Evolutionary conservation across 2,113 vertebrate genomes (phyloP).

Genomic region (Procavia capensis): DNA sequence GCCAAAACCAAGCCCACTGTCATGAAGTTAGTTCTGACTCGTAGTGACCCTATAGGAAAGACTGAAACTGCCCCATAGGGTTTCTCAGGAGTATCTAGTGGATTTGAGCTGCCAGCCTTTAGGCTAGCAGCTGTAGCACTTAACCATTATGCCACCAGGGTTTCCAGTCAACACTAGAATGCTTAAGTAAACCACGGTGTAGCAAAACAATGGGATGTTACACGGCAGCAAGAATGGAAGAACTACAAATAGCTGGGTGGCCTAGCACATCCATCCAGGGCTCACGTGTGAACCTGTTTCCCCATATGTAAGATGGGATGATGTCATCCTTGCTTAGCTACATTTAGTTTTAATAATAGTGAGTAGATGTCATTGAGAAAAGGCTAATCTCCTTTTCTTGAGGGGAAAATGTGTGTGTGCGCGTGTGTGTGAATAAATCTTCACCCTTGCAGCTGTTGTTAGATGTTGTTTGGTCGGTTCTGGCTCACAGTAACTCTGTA

Average conservation of each 20-base stretch:
- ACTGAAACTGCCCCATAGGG: too few relatives aligned
- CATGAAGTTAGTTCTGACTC: too few relatives aligned
- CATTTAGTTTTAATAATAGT: neutral
- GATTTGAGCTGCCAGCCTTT: too few relatives aligned
- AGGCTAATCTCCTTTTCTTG: neutral
- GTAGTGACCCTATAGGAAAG: too few relatives aligned
- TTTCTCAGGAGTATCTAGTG: too few relatives aligned
- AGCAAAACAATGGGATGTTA: neutral
- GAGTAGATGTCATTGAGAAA: neutral
- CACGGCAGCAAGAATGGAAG: too few relatives aligned
- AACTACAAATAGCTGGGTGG: neutral
- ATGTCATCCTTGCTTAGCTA: neutral
- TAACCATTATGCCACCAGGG: too few relatives aligned
- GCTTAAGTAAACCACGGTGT: neutral
- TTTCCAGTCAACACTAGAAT: neutral
- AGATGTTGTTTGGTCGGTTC: too few relatives aligned
- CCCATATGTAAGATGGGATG: neutral
- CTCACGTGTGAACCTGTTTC: neutral
- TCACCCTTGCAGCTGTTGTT: too few relatives aligned
- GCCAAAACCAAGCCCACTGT: too few relatives aligned
- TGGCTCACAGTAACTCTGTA: too few relatives aligned
- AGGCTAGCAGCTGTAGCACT: too few relatives aligned
- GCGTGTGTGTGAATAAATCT: neutral
- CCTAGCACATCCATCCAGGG: neutral
- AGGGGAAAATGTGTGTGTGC: neutral